A percentile compares a stretch with the other conserved stretches of the same genome.
Evolutionary conservation across 2,797 vertebrate species (phyloP).

Genomic region (Sebastes kiyomatsui): DNA sequence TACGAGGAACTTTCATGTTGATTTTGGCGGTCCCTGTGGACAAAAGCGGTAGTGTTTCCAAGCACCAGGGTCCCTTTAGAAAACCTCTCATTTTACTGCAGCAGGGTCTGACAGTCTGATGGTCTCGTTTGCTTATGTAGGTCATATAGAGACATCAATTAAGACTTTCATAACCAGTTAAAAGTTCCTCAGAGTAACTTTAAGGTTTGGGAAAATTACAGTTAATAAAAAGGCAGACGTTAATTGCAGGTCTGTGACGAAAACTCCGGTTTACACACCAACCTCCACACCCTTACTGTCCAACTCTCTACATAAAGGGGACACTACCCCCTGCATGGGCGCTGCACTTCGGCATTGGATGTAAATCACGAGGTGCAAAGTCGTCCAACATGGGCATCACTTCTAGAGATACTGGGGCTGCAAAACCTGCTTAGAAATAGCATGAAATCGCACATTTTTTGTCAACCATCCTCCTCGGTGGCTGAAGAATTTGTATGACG

Average conservation of each 20-base stretch:
- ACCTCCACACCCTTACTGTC: neutral
- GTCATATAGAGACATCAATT: no score
- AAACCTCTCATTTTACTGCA: no score
- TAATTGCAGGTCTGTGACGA: neutral
- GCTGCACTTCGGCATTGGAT: neutral
- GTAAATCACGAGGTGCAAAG: conserved; percentile 9
- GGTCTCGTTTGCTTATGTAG: no score
- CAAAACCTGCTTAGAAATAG: neutral
- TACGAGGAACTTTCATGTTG: no score
- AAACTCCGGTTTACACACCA: neutral
- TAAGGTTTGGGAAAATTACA: neutral
- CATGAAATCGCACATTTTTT: neutral
- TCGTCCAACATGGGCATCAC: neutral
- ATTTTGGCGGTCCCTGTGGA: no score
- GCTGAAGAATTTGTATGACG: conserved; percentile 11
- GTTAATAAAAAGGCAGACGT: neutral
- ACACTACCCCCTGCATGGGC: neutral
- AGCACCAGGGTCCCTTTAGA: no score
- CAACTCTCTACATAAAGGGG: neutral
- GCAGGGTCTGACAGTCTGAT: no score
- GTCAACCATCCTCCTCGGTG: neutral
- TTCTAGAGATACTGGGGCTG: neutral
- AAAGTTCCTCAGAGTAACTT: neutral
- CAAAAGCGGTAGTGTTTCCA: no score
- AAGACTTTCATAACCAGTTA: no score